These are phyloP conservation scores for Malthinus seriepunctatus DNA, from an alignment of 2,888 invertebrate genomes.

Conservation along the genomic window DNA sequence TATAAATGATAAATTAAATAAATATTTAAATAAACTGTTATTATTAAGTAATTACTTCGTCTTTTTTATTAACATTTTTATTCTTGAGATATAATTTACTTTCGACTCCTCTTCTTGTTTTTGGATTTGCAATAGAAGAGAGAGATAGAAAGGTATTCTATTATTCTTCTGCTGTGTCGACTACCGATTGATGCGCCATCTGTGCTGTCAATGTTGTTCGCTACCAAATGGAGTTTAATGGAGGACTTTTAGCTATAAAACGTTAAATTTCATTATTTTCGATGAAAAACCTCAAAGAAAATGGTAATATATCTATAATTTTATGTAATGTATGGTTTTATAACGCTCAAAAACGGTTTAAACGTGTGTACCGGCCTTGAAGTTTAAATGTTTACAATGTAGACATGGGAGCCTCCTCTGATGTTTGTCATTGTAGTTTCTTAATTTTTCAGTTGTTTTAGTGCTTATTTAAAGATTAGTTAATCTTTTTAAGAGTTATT, in stretches of 20 bases:
- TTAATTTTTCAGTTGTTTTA: constrained; percentile 18
- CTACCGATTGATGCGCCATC: constrained; percentile 72
- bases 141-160: constrained; percentile 19
- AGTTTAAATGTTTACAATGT: constrained; percentile 57
- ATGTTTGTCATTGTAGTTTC: constrained; percentile 49
- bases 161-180: constrained; percentile 51
- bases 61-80: too few relatives aligned
- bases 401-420: constrained; percentile 58
- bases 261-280: constrained; percentile 60
- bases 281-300: constrained; percentile 55
- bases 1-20: neutral
- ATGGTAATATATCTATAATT: constrained; percentile 53
- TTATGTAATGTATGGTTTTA: constrained; percentile 43
- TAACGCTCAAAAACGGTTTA: constrained; percentile 45
- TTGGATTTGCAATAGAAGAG: constrained; percentile 31
- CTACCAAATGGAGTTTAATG: constrained; percentile 65
- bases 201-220: constrained; percentile 81
- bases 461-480: neutral
- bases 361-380: constrained; percentile 47
- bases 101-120: neutral
- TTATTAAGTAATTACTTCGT: too few relatives aligned
- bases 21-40: too few relatives aligned
- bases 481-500: constrained; percentile 6
- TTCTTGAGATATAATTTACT: too few relatives aligned
- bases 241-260: constrained; percentile 67